Percentiles rank a stretch among this genome's conserved stretches.
phyloP scores from a whole-genome alignment of 2,888 invertebrate species.

The Philopedon plagiatum region DNA sequence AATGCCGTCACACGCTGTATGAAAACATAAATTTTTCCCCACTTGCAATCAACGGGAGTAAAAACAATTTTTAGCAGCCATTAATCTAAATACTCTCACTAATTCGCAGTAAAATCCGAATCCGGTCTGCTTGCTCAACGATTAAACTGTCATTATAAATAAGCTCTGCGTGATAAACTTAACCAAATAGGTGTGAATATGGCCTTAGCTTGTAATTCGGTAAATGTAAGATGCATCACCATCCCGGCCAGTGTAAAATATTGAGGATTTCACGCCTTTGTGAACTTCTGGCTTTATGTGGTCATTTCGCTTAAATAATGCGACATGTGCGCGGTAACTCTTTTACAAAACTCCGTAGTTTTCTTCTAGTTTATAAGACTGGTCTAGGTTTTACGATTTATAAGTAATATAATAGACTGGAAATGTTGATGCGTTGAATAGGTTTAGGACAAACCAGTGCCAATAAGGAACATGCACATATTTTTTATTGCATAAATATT shows the following conservation, averaged over 20 bases:
- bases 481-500: no score
- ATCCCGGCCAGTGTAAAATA: background rate
- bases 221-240: conserved; percentile 19
- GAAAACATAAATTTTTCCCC: no score
- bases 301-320: background rate
- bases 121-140: conserved; percentile 19
- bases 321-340: background rate
- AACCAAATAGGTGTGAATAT: conserved; percentile 6
- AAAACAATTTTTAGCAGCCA: conserved; percentile 1
- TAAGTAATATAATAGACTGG: no score
- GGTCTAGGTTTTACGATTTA: no score
- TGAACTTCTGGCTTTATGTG: background rate
- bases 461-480: no score
- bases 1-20: no score
- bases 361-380: background rate
- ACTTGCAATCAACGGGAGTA: background rate
- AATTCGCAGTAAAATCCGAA: conserved; percentile 20
- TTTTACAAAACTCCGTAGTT: background rate
- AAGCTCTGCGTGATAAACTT: conserved; percentile 7
- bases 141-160: conserved; percentile 46
- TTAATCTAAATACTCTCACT: conserved; percentile 12
- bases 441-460: no score
- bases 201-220: conserved; percentile 13
- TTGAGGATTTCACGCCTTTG: conserved; percentile 1
- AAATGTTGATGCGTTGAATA: no score